Evolutionary conservation across 2,113 vertebrate species (phyloP).

Genomic region (Chionis minor): DNA sequence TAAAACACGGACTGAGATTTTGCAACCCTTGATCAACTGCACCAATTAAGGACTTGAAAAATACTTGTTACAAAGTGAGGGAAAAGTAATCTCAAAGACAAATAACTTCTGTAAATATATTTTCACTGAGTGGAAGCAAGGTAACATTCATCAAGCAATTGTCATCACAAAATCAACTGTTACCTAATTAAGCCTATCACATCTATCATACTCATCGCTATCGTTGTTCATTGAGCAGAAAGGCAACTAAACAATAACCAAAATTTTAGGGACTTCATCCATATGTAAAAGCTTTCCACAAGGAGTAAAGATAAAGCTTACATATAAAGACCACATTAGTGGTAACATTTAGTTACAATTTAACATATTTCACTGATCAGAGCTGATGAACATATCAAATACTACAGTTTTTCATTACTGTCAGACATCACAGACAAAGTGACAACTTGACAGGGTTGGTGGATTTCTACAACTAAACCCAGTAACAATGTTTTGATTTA

Average conservation of each 20-base stretch:
- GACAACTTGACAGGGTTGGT: not conserved
- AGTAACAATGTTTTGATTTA: slow-evolving; percentile 29
- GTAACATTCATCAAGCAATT: not conserved
- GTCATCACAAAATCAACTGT: not conserved
- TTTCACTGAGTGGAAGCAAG: not conserved
- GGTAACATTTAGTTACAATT: not conserved
- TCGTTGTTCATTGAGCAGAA: not conserved
- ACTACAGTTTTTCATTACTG: not conserved
- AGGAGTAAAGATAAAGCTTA: not conserved
- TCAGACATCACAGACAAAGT: not conserved
- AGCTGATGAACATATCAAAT: not conserved
- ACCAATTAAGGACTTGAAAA: not conserved
- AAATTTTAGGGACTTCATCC: not conserved
- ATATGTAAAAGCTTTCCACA: not conserved
- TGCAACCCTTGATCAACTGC: not conserved
- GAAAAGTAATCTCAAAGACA: not conserved
- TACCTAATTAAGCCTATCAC: not conserved
- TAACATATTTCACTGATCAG: not conserved
- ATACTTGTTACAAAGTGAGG: not conserved
- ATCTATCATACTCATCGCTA: not conserved
- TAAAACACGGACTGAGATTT: not conserved
- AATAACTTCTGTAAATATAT: not conserved
- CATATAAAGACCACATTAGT: not conserved
- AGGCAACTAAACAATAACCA: not conserved
- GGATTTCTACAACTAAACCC: not conserved